phyloP scores from a whole-genome alignment of 2,113 vertebrate species.

The Pituophis catenifer region DNA sequence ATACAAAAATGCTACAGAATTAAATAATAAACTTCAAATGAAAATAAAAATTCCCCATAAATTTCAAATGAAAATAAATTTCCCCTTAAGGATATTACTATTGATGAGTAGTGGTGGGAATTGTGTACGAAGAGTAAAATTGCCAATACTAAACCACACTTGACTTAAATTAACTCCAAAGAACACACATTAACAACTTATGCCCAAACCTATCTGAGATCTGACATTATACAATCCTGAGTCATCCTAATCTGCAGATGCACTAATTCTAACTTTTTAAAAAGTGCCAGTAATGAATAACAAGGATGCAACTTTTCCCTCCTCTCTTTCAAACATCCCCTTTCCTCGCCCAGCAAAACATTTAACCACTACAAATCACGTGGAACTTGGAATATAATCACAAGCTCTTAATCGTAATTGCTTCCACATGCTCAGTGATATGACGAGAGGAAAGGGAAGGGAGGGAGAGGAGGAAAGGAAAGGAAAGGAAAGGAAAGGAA shows the following conservation, averaged over 20 bases:
- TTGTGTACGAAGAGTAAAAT: not conserved
- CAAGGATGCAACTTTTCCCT: constrained; percentile 23
- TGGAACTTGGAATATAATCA: constrained; percentile 55
- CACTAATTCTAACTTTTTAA: not conserved
- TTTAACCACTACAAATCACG: constrained; percentile 56
- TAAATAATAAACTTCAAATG: not conserved
- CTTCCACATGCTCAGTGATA: constrained; percentile 66
- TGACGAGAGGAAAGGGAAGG: not conserved
- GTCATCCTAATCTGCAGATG: not conserved
- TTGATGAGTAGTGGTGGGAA: not conserved
- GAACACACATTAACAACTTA: constrained; percentile 5
- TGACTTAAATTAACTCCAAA: not conserved
- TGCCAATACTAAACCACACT: constrained; percentile 2
- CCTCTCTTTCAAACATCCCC: constrained; percentile 37
- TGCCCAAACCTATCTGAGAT: constrained; percentile 24
- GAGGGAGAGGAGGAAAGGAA: no score
- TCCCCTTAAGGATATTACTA: not conserved
- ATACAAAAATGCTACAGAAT: not conserved
- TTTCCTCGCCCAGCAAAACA: constrained; percentile 29
- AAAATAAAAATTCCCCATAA: not conserved
- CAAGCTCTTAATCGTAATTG: constrained; percentile 60
- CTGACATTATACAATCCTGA: constrained; percentile 20
- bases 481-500: no score
- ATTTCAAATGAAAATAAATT: not conserved
- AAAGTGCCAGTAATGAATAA: constrained; percentile 52